Conservation (phyloP, 2,888 invertebrate species). For the Taphrorychus bicolor region DNA sequence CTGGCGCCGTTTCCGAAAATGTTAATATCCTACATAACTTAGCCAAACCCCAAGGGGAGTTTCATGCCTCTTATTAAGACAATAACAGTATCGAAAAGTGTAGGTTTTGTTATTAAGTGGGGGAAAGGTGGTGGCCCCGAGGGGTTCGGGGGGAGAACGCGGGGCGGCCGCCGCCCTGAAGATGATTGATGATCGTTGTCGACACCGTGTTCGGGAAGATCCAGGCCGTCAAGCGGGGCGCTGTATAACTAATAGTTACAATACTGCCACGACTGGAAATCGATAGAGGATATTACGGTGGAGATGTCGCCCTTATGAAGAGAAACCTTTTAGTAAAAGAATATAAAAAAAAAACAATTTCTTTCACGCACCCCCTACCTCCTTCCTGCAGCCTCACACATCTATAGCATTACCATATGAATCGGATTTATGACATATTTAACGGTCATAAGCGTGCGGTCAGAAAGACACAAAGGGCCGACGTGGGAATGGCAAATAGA, state of each 20-base stretch:
- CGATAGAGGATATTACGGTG: constrained; percentile 28
- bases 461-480: constrained; percentile 52
- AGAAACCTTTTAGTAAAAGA: not conserved
- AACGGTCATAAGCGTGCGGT: constrained; percentile 56
- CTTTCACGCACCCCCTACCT: no score
- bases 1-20: constrained; percentile 28
- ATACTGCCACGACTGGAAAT: constrained; percentile 48
- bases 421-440: constrained; percentile 61
- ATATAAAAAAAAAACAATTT: no score
- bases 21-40: constrained; percentile 22
- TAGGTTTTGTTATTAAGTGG: not conserved
- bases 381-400: not conserved
- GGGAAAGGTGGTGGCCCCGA: constrained; percentile 4
- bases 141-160: not conserved
- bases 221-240: constrained; percentile 55
- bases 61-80: constrained; percentile 1
- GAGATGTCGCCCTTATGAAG: constrained; percentile 16
- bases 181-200: constrained; percentile 60
- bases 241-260: constrained; percentile 59
- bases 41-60: constrained; percentile 1
- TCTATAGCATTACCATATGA: constrained; percentile 59
- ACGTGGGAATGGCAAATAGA: constrained; percentile 61
- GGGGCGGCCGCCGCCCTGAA: constrained; percentile 35
- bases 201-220: constrained; percentile 59
- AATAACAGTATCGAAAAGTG: not conserved